Conservation (phyloP, 2,888 invertebrate genomes). For the Argyresthia albistria region DNA sequence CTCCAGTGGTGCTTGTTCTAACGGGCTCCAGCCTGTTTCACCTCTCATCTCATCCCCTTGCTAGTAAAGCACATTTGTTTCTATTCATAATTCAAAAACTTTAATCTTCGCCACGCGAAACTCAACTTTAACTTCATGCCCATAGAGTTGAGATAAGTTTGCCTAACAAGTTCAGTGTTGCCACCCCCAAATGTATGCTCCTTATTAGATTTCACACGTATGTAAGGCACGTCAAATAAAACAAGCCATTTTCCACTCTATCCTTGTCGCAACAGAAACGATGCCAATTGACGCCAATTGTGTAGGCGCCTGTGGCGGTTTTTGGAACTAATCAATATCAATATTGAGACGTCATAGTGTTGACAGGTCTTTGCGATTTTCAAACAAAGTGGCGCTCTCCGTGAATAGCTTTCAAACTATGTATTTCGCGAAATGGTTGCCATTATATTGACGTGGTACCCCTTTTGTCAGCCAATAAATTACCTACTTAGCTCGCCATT, state of each 20-base stretch:
- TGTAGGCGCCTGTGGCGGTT: neutral
- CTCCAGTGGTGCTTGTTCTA: no score
- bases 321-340: neutral
- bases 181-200: conserved; percentile 49
- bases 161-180: conserved; percentile 9
- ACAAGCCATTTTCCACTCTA: conserved; percentile 52
- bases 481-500: conserved; percentile 57
- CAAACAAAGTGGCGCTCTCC: no score
- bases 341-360: conserved; percentile 3
- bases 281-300: no score
- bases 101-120: conserved; percentile 16
- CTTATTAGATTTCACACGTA: conserved; percentile 65
- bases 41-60: no score
- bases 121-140: no score
- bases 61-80: conserved; percentile 29
- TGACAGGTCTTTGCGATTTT: no score
- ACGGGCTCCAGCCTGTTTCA: no score
- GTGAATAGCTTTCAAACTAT: no score
- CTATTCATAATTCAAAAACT: conserved; percentile 47
- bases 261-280: conserved; percentile 11
- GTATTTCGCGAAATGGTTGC: neutral
- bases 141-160: no score
- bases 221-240: conserved; percentile 46
- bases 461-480: conserved; percentile 54
- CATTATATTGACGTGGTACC: conserved; percentile 20